A percentile compares a stretch with the other conserved stretches of the same genome.
Conservation (phyloP, 1,140 invertebrate species). For the Nebria ingens region DNA sequence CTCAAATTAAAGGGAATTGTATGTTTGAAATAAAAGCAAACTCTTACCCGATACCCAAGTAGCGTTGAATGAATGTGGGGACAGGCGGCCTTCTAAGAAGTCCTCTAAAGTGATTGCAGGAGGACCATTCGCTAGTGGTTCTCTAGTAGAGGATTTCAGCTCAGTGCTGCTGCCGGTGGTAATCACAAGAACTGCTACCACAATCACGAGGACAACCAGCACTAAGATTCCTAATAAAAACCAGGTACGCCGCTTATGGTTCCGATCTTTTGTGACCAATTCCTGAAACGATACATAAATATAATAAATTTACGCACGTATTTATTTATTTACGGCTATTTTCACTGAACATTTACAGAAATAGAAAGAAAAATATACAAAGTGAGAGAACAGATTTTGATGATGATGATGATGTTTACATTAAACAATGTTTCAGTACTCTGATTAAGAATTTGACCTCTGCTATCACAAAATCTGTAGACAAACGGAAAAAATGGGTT, state of each 20-base stretch:
- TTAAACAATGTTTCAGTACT: too few species aligned
- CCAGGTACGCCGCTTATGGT: slow-evolving; percentile 28
- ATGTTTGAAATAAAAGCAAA: too few species aligned
- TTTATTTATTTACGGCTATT: neutral
- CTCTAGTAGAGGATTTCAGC: slow-evolving; percentile 10
- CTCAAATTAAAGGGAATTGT: too few species aligned
- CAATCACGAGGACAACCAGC: slow-evolving; percentile 24
- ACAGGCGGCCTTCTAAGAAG: slow-evolving; percentile 35
- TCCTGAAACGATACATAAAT: slow-evolving; percentile 32
- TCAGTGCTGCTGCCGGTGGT: slow-evolving; percentile 14
- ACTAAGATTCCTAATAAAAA: slow-evolving; percentile 26
- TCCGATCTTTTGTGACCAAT: slow-evolving; percentile 31
- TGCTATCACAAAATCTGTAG: too few species aligned
- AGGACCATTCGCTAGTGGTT: slow-evolving; percentile 14
- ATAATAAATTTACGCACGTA: neutral
- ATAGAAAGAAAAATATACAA: too few species aligned
- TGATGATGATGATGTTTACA: too few species aligned
- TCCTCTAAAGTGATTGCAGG: slow-evolving; percentile 34
- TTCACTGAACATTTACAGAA: too few species aligned
- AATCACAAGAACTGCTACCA: slow-evolving; percentile 25
- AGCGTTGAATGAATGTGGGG: slow-evolving; percentile 39
- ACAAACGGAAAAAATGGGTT: too few species aligned
- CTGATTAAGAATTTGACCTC: too few species aligned
- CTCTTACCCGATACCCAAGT: slow-evolving; percentile 39
- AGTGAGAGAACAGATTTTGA: too few species aligned